Evolutionary conservation across 2,797 vertebrate species (phyloP), one percentile per base, ranked within the genome.

Genomic region (Oreonectes daqikongensis): DNA sequence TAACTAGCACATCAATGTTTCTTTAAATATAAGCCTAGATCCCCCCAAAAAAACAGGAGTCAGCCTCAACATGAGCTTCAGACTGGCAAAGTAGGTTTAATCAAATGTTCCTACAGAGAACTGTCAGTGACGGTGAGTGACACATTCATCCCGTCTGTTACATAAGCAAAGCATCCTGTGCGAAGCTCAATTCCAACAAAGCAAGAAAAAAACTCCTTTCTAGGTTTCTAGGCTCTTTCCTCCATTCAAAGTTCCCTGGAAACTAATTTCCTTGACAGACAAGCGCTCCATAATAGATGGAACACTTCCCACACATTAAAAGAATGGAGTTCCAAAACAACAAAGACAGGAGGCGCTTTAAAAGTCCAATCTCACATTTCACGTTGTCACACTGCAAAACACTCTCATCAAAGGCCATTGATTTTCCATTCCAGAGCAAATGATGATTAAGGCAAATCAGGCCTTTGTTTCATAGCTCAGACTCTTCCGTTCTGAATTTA

Each of bases 371-470:
- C 90, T 90, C 89, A 88, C 87, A 90, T 89, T 88, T 90, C 87
- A 91, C 90, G 90, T 90, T 90, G 91, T 91, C 91, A 92, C 91
- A 90, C 88, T 89, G 90, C 88, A 91, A 91, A 91, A 90, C 90
- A 90, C 88, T 89, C 90, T 88, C 92, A 93, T 93, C 90, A 93
- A 93, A 93, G 90, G 85, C 90, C 89, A 94, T 92, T 92, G 93
- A 93, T 94, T 94, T 94, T 92, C 90, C 91, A 91, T 93, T 92
- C 90, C 90, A 91, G 89, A 91, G 88, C 87, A 90, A 92, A 92
- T 90, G 89, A 92, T 92, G 91, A 93, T 92, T 91, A 91, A 93
- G 90, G 90, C 89, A 91, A 93, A 93, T 93, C 90, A 91, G 88
- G 80, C 86, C 84, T 90, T 93, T 92, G 93, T 93, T 92, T 92